phyloP scores from a whole-genome alignment of 1,140 invertebrate species.

The Gonatopus flavifemur region DNA sequence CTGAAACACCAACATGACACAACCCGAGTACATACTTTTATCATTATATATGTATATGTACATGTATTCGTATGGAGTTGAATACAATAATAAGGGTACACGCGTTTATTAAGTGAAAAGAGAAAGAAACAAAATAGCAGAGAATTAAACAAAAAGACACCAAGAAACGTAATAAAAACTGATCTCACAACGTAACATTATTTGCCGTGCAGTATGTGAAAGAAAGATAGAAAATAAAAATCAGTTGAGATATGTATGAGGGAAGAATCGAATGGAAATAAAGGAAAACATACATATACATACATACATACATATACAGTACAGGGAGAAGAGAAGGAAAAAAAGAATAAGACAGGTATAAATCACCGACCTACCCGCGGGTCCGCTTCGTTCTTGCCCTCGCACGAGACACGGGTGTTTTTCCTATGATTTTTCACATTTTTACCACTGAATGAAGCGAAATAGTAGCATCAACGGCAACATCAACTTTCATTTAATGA shows the following conservation, averaged over 20 bases:
- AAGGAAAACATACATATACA: too few relatives aligned
- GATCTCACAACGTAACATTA: slow-evolving; percentile 42
- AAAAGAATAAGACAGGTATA: slow-evolving; percentile 36
- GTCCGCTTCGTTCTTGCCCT: slow-evolving; percentile 58
- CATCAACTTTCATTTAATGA: too few relatives aligned
- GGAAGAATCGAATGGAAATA: slow-evolving; percentile 38
- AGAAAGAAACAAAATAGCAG: slow-evolving; percentile 40
- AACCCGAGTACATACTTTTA: slow-evolving; percentile 11
- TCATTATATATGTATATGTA: slow-evolving; percentile 18
- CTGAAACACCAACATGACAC: slow-evolving; percentile 10
- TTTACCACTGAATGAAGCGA: background rate
- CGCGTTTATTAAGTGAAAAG: too few relatives aligned
- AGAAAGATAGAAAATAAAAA: slow-evolving; percentile 35
- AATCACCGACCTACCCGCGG: slow-evolving; percentile 58
- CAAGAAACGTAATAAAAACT: slow-evolving; percentile 37
- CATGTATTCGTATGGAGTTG: slow-evolving; percentile 27
- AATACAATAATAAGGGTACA: slow-evolving; percentile 32
- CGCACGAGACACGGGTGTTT: slow-evolving; percentile 1
- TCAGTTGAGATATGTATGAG: slow-evolving; percentile 22
- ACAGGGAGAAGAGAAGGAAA: slow-evolving; percentile 37
- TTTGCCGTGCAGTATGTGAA: slow-evolving; percentile 53
- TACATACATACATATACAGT: slow-evolving; percentile 26
- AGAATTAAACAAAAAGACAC: slow-evolving; percentile 25
- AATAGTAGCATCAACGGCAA: too few relatives aligned
- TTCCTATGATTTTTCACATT: too few relatives aligned